Evolutionary conservation across 2,113 vertebrate species (phyloP).

Genomic region (Marmota flaviventris): DNA sequence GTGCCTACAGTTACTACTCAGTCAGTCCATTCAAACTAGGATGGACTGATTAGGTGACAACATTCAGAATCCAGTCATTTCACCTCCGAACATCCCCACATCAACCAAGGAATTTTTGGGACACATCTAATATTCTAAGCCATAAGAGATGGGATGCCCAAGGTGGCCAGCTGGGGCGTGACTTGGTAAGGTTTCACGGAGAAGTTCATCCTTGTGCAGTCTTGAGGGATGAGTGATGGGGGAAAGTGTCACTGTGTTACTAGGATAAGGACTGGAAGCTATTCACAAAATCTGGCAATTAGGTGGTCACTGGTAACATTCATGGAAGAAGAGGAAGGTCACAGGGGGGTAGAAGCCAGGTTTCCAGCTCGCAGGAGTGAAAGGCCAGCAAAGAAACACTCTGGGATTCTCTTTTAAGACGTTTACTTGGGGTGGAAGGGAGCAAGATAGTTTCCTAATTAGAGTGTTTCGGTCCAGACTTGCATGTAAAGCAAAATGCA

Average conservation of each 20-base stretch:
- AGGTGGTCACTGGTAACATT: not conserved
- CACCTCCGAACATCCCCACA: too few relatives aligned
- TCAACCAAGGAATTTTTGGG: too few relatives aligned
- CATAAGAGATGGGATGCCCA: too few relatives aligned
- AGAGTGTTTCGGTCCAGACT: not conserved
- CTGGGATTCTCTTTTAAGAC: not conserved
- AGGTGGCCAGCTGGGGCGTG: fast-evolving
- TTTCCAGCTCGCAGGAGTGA: not conserved
- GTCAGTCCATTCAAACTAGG: too few relatives aligned
- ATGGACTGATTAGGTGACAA: too few relatives aligned
- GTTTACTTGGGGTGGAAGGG: not conserved
- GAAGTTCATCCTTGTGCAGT: not conserved
- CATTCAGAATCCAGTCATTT: too few relatives aligned
- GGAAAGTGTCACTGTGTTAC: not conserved
- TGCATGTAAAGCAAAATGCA: not conserved
- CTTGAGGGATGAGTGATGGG: not conserved
- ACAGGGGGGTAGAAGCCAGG: not conserved
- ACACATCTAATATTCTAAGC: too few relatives aligned
- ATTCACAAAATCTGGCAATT: not conserved
- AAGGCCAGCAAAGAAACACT: not conserved
- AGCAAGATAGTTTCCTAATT: not conserved
- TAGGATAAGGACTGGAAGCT: not conserved
- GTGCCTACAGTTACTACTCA: too few relatives aligned
- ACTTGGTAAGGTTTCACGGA: not conserved
- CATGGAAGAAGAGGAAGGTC: not conserved